Percentiles rank a stretch among this genome's conserved stretches.
Evolutionary conservation across 2,888 invertebrate species (phyloP).

Genomic region (Xanthia togata): DNA sequence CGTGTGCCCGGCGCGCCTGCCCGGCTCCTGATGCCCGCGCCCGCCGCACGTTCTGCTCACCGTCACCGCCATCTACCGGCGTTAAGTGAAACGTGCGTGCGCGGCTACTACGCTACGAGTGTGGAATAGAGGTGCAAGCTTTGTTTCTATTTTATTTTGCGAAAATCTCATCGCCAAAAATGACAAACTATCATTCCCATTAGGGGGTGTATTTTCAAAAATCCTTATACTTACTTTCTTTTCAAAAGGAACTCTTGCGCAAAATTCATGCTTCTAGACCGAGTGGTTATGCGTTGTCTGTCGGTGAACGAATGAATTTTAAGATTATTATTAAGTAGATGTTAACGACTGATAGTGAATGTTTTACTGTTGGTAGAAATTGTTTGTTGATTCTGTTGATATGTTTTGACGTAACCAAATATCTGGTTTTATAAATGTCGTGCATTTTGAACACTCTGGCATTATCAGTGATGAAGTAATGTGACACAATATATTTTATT

Average conservation of each 20-base stretch:
- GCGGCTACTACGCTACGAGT: background rate
- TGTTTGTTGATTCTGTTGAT: constrained; percentile 4
- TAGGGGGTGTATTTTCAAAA: background rate
- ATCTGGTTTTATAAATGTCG: background rate
- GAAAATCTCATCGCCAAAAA: background rate
- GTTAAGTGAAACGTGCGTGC: background rate
- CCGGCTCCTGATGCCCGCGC: constrained; percentile 37
- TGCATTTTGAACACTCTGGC: background rate
- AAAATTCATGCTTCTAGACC: background rate
- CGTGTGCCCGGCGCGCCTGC: constrained; percentile 90
- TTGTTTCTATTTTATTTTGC: constrained; percentile 3
- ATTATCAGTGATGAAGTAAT: background rate
- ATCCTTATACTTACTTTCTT: background rate
- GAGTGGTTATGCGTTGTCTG: background rate
- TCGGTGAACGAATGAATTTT: background rate
- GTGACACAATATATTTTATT: background rate
- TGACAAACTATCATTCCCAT: background rate
- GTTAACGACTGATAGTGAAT: background rate
- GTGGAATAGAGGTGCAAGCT: constrained; percentile 24
- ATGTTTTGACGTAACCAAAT: constrained; percentile 14
- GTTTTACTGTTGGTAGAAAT: constrained; percentile 7
- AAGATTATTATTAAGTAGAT: background rate
- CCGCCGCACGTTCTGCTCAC: constrained; percentile 29
- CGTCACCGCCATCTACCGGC: constrained; percentile 21
- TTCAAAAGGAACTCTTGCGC: background rate